These are phyloP conservation scores for Ceratosolen solmsi DNA, from an alignment of 1,140 invertebrate genomes.

Conservation along the genomic window DNA sequence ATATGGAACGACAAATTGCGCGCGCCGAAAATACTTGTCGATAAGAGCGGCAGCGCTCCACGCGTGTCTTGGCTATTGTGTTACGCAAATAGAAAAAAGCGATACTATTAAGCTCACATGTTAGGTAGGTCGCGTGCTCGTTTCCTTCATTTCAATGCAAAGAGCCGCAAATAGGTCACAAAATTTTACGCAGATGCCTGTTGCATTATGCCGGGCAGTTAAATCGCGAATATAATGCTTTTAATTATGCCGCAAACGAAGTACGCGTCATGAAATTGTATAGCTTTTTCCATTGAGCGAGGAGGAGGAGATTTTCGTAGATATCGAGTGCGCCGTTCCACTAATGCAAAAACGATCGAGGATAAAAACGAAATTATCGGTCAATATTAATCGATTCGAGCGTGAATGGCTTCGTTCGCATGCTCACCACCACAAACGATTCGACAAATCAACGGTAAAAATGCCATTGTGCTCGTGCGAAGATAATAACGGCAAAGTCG, in stretches of 20 bases:
- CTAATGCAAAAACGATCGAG: neutral
- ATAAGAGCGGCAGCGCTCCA: neutral
- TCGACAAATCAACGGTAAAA: neutral
- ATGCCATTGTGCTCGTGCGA: neutral
- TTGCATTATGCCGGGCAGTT: no score
- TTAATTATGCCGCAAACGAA: no score
- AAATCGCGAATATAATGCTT: no score
- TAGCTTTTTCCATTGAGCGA: neutral
- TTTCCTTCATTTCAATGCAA: no score
- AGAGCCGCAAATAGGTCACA: no score
- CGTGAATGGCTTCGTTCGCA: neutral
- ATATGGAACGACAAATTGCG: neutral
- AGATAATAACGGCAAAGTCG: neutral
- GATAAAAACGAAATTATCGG: neutral
- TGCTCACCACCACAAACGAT: neutral
- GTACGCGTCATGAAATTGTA: no score
- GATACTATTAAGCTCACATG: neutral
- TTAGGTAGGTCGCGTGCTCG: no score
- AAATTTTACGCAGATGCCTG: no score
- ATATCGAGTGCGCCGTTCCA: neutral
- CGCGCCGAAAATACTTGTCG: slow-evolving; percentile 10
- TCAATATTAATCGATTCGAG: neutral
- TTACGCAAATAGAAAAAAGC: slow-evolving; percentile 18
- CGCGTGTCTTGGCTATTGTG: neutral
- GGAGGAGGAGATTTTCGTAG: no score